A percentile compares a stretch with the other conserved stretches of the same genome.
Conservation (phyloP, 2,797 vertebrate genomes). For the Danionella dracula region DNA sequence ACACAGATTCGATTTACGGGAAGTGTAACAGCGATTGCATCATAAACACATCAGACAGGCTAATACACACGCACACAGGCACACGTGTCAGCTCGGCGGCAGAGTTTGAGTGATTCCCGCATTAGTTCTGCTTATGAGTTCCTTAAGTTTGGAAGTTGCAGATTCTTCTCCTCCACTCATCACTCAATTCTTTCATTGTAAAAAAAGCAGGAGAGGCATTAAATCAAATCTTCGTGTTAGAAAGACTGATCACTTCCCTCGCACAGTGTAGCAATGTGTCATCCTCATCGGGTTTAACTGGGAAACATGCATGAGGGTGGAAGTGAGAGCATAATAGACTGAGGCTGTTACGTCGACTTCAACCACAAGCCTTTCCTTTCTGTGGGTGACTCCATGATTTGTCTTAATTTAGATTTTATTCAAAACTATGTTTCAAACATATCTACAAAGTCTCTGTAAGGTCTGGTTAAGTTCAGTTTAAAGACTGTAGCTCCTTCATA, state of each 20-base stretch:
- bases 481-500: no score
- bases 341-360: conserved; percentile 8
- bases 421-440: no score
- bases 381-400: conserved; percentile 52
- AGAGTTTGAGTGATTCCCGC: conserved; percentile 44
- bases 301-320: conserved; percentile 25
- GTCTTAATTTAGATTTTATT: no score
- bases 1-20: conserved; percentile 38
- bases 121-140: conserved; percentile 51
- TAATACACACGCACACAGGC: conserved; percentile 37
- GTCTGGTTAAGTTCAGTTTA: no score
- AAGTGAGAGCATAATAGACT: conserved; percentile 28
- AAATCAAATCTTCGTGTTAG: conserved; percentile 38
- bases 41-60: conserved; percentile 43
- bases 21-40: conserved; percentile 35
- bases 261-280: conserved; percentile 33
- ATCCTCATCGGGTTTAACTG: conserved; percentile 47
- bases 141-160: conserved; percentile 49
- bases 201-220: conserved; percentile 47
- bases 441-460: no score
- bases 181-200: conserved; percentile 47
- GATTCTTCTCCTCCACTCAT: conserved; percentile 43
- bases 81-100: conserved; percentile 33
- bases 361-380: conserved; percentile 52
- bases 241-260: conserved; percentile 57